Evolutionary conservation across 2,888 invertebrate genomes (phyloP).

Genomic region (Apomyelois bistriatella): DNA sequence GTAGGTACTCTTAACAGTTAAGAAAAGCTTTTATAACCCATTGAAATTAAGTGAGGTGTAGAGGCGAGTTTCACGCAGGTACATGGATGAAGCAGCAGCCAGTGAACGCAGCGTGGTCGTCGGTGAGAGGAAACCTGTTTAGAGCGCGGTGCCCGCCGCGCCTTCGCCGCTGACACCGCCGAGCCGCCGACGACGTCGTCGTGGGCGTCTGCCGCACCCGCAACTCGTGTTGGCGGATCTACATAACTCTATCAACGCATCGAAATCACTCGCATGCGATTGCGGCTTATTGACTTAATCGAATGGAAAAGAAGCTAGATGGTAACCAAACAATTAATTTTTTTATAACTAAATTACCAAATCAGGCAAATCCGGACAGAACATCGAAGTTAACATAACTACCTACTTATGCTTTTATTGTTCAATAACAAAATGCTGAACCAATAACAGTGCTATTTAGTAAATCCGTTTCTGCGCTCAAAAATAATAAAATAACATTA

Average conservation of each 20-base stretch:
- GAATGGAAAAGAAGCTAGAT: no score
- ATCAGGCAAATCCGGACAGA: no score
- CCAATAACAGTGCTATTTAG: not conserved
- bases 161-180: slow-evolving; percentile 26
- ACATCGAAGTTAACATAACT: no score
- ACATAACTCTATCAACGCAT: slow-evolving; percentile 12
- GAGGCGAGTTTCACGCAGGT: slow-evolving; percentile 17
- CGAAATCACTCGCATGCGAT: not conserved
- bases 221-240: slow-evolving; percentile 31
- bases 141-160: slow-evolving; percentile 38
- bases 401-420: no score
- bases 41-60: slow-evolving; percentile 3
- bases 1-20: no score
- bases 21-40: no score
- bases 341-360: no score
- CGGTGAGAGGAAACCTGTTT: slow-evolving; percentile 76
- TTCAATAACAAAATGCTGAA: not conserved
- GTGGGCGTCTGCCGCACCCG: slow-evolving; percentile 51
- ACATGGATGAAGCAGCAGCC: slow-evolving; percentile 20
- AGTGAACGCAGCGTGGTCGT: slow-evolving; percentile 38
- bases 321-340: no score
- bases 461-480: not conserved
- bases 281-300: no score
- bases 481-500: not conserved
- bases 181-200: slow-evolving; percentile 22